Evolutionary conservation across 2,113 vertebrate species (phyloP), one percentile per base, ranked within the genome.

Genomic region (Spermophilus dauricus): DNA sequence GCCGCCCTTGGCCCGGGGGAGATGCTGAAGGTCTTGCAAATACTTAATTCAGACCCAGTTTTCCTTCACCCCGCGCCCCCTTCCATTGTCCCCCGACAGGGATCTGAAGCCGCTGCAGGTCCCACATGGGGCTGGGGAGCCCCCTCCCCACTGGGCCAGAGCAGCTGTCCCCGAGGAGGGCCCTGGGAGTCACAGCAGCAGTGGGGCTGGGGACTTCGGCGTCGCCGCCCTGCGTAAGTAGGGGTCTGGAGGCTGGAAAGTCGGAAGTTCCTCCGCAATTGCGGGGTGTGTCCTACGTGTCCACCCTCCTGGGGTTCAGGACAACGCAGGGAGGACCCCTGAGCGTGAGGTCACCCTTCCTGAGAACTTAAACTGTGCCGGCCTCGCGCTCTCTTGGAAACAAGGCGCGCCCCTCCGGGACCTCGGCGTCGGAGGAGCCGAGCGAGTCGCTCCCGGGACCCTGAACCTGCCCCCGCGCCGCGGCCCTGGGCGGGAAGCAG

Each of bases 81-180:
- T 37, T 11, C 45, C 48, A 3, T 2, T 4, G 13, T 26, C 30
- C 16, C 4, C 39, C 24, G 22, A 7, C 10, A 2, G 0, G 16
- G 48, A 82, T n/a, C 89, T 48, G 58, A 88, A 85, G 22, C 73
- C 22, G 12, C 61, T 67, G 53, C 56, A 5, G 82, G 77, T 17
- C 88, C 63, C 37, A 18, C 45, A 18, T 5, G 0, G 70, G 12
- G 76, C 22, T 58, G 37, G 90, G 8, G n/a, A 30, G 4, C 2
- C 69, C 12, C 28, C 34, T 82, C 28, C 76, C 18, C 16, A 76
- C 18, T 20, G 17, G 53, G 22, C 17, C 26, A n/a, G 81, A 86
- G 80, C 34, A 58, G 13, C 1, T 12, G 65, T 34, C 42, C 2
- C 9, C 42, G 88, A 16, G 56, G 16, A 45, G 53, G 20, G 7